Base-by-base conservation (phyloP, 2,888 invertebrate species). In the Spicauda simplicius region DNA sequence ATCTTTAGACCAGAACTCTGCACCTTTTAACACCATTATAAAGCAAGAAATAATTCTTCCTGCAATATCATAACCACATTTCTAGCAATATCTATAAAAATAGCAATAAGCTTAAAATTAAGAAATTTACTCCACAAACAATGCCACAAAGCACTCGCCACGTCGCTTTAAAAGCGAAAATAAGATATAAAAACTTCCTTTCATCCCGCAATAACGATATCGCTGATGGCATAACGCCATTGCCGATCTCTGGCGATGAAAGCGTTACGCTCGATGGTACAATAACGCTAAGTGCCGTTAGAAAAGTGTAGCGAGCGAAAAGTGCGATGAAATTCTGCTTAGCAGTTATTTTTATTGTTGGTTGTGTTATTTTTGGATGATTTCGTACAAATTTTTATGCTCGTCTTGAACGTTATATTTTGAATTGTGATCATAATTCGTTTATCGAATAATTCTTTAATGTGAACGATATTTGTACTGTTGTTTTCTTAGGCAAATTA, bases 201-300 rank as follows among this genome's bases (percentile, higher is more conserved):
- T 41, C 14, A 41, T 41, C 41, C 12, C 2, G 14, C 5, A 41
- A 41, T 41, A 41, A 41, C 41, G 41, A 41, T 41, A 41, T 41
- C 14, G 12, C 41, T 41, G 41, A 41, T 14, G 14, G 41, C 14
- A 41, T 41, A 41, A 41, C 41, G 14, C 41, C 41, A 14, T 41
- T 41, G 41, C 41, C 41, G 41, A 41, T 12, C 41, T 12, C 14
- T 41, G 58, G 58, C 41, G 58, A 45, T 58, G 58, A 58, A 45
- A 58, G 58, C 45, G 19, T 45, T 58, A 58, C n/a, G 58, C n/a
- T 20, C 58, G 33, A 33, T 1, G 8, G 33, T 33, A 8, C 33
- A 33, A 8, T 58, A 58, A 58, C 58, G 58, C n/a, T 45, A 11
- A 58, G 41, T 57, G 57, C 50, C 18, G 16, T 19, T n/a, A 41